Evolutionary conservation across 2,797 vertebrate genomes (phyloP), one percentile per base, ranked within the genome.

Genomic region (Antrozous pallidus): DNA sequence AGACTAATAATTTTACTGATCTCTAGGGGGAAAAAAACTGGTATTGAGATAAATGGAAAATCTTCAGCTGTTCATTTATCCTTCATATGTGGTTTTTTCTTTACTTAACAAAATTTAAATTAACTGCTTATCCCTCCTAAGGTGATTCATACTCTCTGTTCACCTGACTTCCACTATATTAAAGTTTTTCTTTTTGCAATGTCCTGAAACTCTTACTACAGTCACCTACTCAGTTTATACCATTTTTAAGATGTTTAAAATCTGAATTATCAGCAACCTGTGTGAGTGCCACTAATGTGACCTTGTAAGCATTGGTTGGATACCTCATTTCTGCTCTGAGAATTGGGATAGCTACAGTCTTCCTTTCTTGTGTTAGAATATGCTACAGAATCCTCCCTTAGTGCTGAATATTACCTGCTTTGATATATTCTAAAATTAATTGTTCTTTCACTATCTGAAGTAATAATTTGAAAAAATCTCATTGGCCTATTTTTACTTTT

Each of bases 211-310:
- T 73, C 45, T 69, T 71, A 28, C 3, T 82, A 26, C 4, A 47
- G 80, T 96, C 16, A 93, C 38, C 54, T 94, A 49, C 24, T 80
- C 56, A 79, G 22, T 49, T 84, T 71, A 54, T 70, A 77, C 11
- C 31, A 51, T 69, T 87, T 92, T 63, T 4, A 94, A 89, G 79
- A 58, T 94, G 33, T 93, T 87, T 91, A 87, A 88, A 89, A 79
- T 93, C 51, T 54, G 31, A 88, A 56, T 61, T 24, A 67, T 82
- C 73, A 80, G 56, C 79, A 92, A 85, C 56, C 33, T 51, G 74
- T 38, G 31, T 63, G 42, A 88, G 54, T 83, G 71, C 36, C 45
- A 38, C 17, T 88, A 40, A 84, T 58, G 17, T 69, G 87, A 58
- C 1, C 33, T 45, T 82, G 1, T 61, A 84, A 91, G 36, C 16